Evolutionary conservation across 2,113 vertebrate genomes (phyloP), one percentile per base, ranked within the genome.

Genomic region (Sorex araneus): DNA sequence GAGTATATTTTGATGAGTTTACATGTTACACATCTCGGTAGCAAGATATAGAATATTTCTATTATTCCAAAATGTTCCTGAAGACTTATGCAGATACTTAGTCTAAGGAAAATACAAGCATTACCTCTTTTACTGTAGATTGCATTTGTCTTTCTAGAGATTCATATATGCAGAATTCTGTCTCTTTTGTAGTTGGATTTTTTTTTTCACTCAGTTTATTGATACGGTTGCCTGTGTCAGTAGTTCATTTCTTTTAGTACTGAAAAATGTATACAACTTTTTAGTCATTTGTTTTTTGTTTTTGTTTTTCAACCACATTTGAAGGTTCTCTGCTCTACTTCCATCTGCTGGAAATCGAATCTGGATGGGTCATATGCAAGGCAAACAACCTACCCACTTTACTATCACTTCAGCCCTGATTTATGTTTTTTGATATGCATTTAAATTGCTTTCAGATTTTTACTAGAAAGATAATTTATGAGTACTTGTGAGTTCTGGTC

Each of bases 1-100:
- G 27, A 18, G 16, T 67, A 64, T 80, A 75, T 92, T 92, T 92
- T 64, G n/a, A 1, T 82, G 28, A 54, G 2, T 70, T 95, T 83
- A 92, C 40, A 87, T 27, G 67, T 5, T 73, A 8, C 34, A 54
- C 25, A 54, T 19, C 8, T 87, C 28, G 34, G n/a, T 34, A 89
- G 28, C 25, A 66, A 92, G 21, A 85, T 32, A 21, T 21, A 73
- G 45, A 80, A 34, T 3, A 40, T 67, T 79, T 74, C 12, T 2
- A 40, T 28, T 8, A 40, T 5, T 74, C 32, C 28, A 12, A 50
- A 18, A 36, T 2, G 4, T 88, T 75, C 3, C 54, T 23, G 74
- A 18, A 45, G 60, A 32, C 6, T 76, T 66, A 80, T 75, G 25
- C 60, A 80, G 82, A 66, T 76, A n/a, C n/a, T 86, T 1, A 25